Base-by-base conservation (phyloP, 1,140 invertebrate genomes). In the Sycophaga agraensis region DNA sequence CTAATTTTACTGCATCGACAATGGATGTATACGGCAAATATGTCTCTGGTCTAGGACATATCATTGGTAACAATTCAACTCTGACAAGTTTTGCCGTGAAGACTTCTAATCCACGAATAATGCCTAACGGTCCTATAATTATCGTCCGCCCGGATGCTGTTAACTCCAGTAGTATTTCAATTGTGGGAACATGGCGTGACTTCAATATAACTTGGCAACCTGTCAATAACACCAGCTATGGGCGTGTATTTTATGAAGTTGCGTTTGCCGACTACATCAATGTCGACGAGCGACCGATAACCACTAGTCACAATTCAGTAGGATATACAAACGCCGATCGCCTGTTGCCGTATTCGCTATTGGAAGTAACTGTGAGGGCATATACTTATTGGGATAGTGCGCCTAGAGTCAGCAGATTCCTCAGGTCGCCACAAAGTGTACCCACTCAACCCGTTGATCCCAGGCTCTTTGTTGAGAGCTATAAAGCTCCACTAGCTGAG, bases 371-470 rank as follows among this genome's bases (percentile, higher is more conserved):
- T 1, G 83, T 96, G 2, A 86, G 89, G 50, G 88, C 92, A 0
- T 89, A 89, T 65, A 94, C 93, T 0, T 89, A 89, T 66, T 96
- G 93, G 93, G 89, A 89, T 28, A 84, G 88, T 7, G 88, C 91
- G 0, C 75, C 82, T 8, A 81, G 83, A 22, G 85, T 88, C 0
- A 83, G 82, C 4, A 80, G 82, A 0, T 72, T 77, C 21, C 66
- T 89, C 0, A 82, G 82, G 66, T 89, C 89, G 0, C 91, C 90
- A 0, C 83, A 88, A 43, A 86, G 88, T 43, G 85, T 86, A 9
- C 92, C 93, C 3, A 85, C 86, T 4, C 84, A 85, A 17, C 93
- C 93, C 0, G 76, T 80, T 0, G 83, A 87, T 39, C 84, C 91
- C 0, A 79, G 92, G 56, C 82, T 86, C 7, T 93, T 89, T 70